Conservation (phyloP, 2,113 vertebrate species). For the Tamias sibiricus region DNA sequence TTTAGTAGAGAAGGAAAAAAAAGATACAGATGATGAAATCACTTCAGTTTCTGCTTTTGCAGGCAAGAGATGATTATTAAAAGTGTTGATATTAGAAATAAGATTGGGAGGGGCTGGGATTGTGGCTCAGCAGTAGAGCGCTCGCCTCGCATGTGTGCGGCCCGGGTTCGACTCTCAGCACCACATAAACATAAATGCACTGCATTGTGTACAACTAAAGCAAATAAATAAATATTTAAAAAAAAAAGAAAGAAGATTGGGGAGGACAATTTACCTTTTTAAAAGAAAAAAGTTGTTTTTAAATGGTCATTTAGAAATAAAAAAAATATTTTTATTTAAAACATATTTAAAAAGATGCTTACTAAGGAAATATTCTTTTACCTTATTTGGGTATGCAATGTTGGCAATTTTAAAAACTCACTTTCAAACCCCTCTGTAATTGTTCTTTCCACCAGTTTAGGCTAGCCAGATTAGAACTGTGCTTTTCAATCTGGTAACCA, state of each 20-base stretch:
- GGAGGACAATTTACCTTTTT: background rate
- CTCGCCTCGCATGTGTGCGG: too few relatives aligned
- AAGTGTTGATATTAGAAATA: background rate
- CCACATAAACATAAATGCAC: too few relatives aligned
- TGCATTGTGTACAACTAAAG: too few relatives aligned
- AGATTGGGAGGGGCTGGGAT: too few relatives aligned
- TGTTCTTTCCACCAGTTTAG: background rate
- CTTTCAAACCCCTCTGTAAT: background rate
- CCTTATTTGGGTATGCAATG: slow-evolving; percentile 16
- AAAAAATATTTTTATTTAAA: slow-evolving; percentile 54
- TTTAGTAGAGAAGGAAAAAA: slow-evolving; percentile 37
- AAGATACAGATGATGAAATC: background rate
- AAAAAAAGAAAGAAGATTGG: background rate
- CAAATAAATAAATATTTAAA: too few relatives aligned
- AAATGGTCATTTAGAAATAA: slow-evolving; percentile 40
- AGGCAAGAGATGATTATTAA: background rate
- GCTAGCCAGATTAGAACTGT: background rate
- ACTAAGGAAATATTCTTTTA: slow-evolving; percentile 20
- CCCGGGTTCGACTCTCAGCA: too few relatives aligned
- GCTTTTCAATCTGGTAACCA: background rate
- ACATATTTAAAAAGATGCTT: background rate
- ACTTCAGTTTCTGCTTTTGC: background rate
- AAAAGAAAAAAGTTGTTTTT: background rate
- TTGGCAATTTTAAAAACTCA: background rate
- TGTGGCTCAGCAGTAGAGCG: too few relatives aligned